phyloP scores from a whole-genome alignment of 2,888 invertebrate genomes.

The Lithodes maja region DNA sequence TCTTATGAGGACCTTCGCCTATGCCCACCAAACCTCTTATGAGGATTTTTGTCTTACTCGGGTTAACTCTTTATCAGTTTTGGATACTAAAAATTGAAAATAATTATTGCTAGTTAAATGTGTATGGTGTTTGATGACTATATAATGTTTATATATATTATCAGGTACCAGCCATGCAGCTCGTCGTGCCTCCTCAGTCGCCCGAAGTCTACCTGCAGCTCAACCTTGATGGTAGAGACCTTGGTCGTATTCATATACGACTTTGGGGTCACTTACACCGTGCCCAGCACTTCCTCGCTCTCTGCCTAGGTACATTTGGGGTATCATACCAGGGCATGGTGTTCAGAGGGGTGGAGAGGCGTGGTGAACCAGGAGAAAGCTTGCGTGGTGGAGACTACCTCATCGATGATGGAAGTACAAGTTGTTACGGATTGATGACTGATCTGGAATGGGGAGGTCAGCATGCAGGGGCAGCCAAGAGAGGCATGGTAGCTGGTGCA shows the following conservation, averaged over 20 bases:
- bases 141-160: background rate
- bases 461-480: constrained; percentile 46
- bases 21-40: too few species aligned
- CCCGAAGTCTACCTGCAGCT: constrained; percentile 65
- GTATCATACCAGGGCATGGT: constrained; percentile 50
- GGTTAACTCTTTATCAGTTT: too few species aligned
- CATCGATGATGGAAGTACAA: constrained; percentile 34
- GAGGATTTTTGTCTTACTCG: too few species aligned
- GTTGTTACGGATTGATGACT: constrained; percentile 41
- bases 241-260: constrained; percentile 51
- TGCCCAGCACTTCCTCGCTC: constrained; percentile 62
- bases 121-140: too few species aligned
- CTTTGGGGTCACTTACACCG: constrained; percentile 58
- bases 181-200: constrained; percentile 48
- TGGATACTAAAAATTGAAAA: too few species aligned
- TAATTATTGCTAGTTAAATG: too few species aligned
- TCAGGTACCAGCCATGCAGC: constrained; percentile 49
- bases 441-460: constrained; percentile 60
- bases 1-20: too few species aligned
- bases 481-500: constrained; percentile 27
- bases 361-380: constrained; percentile 38
- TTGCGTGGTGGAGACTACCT: constrained; percentile 43
- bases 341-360: constrained; percentile 46
- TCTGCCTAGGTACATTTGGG: constrained; percentile 60
- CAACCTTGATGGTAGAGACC: constrained; percentile 17